Percentiles rank a stretch among this genome's conserved stretches.
Conservation (phyloP, 2,888 invertebrate species). For the Thumatha senex region DNA sequence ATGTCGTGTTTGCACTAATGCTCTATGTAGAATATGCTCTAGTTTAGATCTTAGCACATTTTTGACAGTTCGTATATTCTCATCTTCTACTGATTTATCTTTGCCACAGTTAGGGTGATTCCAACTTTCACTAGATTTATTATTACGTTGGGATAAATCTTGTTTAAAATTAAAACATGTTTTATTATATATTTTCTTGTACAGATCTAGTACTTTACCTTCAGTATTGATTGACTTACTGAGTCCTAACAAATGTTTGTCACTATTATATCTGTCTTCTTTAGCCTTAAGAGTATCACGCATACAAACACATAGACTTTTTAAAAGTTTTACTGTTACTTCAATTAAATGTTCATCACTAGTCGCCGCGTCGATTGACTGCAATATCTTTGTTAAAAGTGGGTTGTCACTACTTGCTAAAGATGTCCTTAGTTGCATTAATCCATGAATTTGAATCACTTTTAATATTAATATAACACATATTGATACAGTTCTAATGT, state of each 20-base stretch:
- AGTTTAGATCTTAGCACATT: constrained; percentile 25
- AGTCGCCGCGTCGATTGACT: constrained; percentile 58
- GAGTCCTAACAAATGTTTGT: constrained; percentile 31
- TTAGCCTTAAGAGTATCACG: constrained; percentile 51
- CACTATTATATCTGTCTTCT: constrained; percentile 39
- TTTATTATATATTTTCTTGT: constrained; percentile 60
- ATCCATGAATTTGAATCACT: constrained; percentile 31
- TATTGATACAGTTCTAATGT: constrained; percentile 33
- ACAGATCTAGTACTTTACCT: constrained; percentile 47
- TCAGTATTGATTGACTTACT: constrained; percentile 26
- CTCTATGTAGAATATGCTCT: constrained; percentile 49
- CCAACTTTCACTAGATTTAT: constrained; percentile 33
- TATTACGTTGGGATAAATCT: constrained; percentile 42
- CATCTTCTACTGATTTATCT: constrained; percentile 7
- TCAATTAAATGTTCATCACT: constrained; percentile 60
- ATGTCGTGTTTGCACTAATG: constrained; percentile 51
- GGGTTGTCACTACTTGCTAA: constrained; percentile 46
- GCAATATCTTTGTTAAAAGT: constrained; percentile 55
- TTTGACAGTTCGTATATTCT: constrained; percentile 6
- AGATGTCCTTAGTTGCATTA: constrained; percentile 32
- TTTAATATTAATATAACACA: constrained; percentile 29
- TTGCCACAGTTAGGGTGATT: constrained; percentile 31
- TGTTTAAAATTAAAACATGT: constrained; percentile 57
- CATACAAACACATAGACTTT: constrained; percentile 67
- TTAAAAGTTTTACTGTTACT: constrained; percentile 62